Evolutionary conservation across 2,797 vertebrate genomes (phyloP), one percentile per base, ranked within the genome.

Genomic region (Hypotaenidia okinawae): DNA sequence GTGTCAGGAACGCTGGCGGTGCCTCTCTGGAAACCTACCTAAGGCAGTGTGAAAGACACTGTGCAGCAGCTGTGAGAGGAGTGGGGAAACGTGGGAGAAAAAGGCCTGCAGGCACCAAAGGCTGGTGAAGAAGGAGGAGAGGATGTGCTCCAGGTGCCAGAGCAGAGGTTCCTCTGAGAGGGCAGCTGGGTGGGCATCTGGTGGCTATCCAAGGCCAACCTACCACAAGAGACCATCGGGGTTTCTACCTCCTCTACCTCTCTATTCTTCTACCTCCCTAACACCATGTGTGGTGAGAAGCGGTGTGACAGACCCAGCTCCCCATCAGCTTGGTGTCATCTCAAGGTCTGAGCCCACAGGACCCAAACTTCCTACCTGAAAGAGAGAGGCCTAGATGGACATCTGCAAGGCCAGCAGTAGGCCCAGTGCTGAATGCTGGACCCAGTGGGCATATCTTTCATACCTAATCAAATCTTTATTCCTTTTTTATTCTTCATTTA

Each of bases 271-370:
- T 17, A 3, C 4, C 52, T 47, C n/a, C 16, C 21, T 47, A 19
- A 47, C 30, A 35, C 19, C 2, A 2, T 23, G 10, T 3, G 18
- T 33, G 13, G 21, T 66, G 28, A 22, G 63, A 74, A 79, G 43
- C 35, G 45, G 13, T 10, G 45, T 5, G 14, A 27, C n/a, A 43
- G 39, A 70, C 8, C 10, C 28, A 62, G 28, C 47, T 75, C 19
- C 11, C 16, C 30, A 8, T 55, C 35, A 51, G 4, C 27, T 76
- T 45, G 0, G 0, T 68, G n/a, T 41, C 37, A 10, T 9, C 41
- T 58, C 59, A 13, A 49, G 32, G 35, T 61, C n/a, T 58, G 59
- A 89, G 41, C 57, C 49, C 54, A 5, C 22, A 21, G 41, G 33
- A 45, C 13, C 22, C 35, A 70, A 32, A 24, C 16, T 39, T 72